These are phyloP conservation scores for Leptosomus discolor DNA, from an alignment of 2,113 vertebrate genomes.

Conservation along the genomic window DNA sequence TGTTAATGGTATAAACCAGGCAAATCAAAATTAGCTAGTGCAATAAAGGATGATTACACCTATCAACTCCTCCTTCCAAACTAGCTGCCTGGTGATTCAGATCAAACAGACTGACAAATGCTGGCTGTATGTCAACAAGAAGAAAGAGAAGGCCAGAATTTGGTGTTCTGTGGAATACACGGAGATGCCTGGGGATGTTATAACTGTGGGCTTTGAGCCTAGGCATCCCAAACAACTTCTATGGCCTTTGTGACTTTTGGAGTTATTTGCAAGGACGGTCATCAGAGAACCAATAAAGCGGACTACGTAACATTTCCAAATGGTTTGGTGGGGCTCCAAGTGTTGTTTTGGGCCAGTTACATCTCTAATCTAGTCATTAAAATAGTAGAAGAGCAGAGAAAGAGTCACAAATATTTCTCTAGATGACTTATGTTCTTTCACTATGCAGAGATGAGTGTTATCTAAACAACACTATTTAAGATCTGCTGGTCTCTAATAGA, in stretches of 20 bases:
- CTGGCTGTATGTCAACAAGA: neutral
- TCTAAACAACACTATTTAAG: neutral
- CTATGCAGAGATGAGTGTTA: neutral
- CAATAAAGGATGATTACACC: neutral
- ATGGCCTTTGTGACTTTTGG: neutral
- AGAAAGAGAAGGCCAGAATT: neutral
- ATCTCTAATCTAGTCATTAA: neutral
- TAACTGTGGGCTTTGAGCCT: neutral
- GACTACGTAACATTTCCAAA: neutral
- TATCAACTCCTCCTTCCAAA: neutral
- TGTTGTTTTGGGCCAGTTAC: neutral
- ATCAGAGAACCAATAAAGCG: neutral
- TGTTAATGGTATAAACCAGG: neutral
- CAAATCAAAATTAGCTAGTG: neutral
- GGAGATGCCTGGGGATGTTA: neutral
- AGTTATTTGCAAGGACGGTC: neutral
- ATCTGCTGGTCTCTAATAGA: neutral
- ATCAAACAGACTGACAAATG: neutral
- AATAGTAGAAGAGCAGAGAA: neutral
- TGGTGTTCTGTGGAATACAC: neutral
- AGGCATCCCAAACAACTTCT: neutral
- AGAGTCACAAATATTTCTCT: neutral
- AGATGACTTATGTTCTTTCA: neutral
- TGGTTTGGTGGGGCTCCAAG: neutral
- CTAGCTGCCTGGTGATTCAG: neutral